Evolutionary conservation across 2,113 vertebrate genomes (phyloP).

Genomic region (Equus przewalskii): DNA sequence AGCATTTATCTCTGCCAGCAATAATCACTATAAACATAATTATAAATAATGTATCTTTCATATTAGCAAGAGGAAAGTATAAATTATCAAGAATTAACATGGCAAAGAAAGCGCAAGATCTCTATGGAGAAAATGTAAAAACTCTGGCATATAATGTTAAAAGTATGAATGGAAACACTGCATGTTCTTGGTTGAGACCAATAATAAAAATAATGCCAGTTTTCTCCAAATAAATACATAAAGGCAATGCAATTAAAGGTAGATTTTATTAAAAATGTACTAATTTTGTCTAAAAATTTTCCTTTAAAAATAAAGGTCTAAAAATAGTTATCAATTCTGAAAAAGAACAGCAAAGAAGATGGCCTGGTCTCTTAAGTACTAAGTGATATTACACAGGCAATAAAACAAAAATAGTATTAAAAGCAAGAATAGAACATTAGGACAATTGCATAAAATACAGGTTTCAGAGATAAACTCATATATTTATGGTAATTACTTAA

Average conservation of each 20-base stretch:
- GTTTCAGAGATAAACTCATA: background rate
- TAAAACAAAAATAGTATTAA: background rate
- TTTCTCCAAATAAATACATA: background rate
- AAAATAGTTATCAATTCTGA: background rate
- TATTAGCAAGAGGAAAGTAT: background rate
- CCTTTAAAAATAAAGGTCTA: background rate
- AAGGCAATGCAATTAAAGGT: background rate
- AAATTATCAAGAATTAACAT: background rate
- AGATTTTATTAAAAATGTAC: background rate
- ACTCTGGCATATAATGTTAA: background rate
- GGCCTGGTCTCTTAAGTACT: background rate
- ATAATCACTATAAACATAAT: constrained; percentile 17
- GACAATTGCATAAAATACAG: background rate
- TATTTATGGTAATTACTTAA: background rate
- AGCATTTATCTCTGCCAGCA: background rate
- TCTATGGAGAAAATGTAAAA: background rate
- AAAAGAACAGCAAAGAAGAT: background rate
- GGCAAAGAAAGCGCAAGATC: background rate
- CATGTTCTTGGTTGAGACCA: background rate
- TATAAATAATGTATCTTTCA: background rate
- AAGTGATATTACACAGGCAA: background rate
- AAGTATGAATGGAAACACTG: background rate
- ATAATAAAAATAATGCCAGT: background rate
- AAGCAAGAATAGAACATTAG: background rate
- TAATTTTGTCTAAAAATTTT: background rate